A percentile compares a stretch with the other conserved stretches of the same genome.
Conservation (phyloP, 2,797 vertebrate genomes). For the Xenopus petersii region DNA sequence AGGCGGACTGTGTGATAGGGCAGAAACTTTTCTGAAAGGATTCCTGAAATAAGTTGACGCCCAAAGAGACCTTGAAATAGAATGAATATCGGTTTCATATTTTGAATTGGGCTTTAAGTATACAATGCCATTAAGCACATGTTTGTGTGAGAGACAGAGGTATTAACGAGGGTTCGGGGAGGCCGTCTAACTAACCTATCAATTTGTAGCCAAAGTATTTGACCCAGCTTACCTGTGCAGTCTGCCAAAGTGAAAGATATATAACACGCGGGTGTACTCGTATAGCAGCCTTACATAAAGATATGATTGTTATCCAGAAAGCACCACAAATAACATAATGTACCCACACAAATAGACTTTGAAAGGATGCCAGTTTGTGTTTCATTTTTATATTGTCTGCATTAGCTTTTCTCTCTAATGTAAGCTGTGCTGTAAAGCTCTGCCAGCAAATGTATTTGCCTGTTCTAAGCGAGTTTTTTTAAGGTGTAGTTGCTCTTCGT, state of each 20-base stretch:
- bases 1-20: slow-evolving; percentile 27
- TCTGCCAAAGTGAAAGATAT: slow-evolving; percentile 42
- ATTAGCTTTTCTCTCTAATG: no score
- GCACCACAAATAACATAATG: slow-evolving; percentile 24
- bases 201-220: slow-evolving; percentile 22
- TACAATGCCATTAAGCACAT: slow-evolving; percentile 37
- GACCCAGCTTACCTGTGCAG: slow-evolving; percentile 38
- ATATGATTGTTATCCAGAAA: slow-evolving; percentile 43
- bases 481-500: no score
- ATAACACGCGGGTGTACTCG: slow-evolving; percentile 40
- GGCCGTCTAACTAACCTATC: slow-evolving; percentile 27
- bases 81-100: slow-evolving; percentile 43
- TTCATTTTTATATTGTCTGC: slow-evolving; percentile 1
- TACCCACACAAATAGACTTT: slow-evolving; percentile 13
- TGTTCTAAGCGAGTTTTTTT: no score
- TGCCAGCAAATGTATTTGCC: no score
- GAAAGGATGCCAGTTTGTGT: slow-evolving; percentile 3
- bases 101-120: slow-evolving; percentile 33
- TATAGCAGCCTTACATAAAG: slow-evolving; percentile 33
- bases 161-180: slow-evolving; percentile 40
- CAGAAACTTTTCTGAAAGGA: slow-evolving; percentile 34
- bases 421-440: no score
- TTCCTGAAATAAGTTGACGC: slow-evolving; percentile 22
- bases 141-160: slow-evolving; percentile 18
- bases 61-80: slow-evolving; percentile 18